phyloP scores from a whole-genome alignment of 92 coral and sea anemone species.

The Epizoanthus illoricatus region DNA sequence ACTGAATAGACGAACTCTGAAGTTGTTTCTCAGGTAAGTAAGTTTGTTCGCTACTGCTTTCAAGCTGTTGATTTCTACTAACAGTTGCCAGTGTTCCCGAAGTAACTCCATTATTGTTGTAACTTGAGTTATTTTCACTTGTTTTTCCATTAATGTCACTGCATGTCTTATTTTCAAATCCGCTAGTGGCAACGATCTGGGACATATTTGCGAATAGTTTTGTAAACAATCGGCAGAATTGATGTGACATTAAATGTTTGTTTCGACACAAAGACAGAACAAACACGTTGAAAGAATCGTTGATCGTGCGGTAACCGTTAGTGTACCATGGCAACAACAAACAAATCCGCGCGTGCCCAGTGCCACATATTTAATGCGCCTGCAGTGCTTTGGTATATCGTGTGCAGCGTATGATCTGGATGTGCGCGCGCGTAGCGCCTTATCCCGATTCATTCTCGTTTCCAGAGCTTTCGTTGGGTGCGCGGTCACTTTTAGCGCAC shows the following conservation, averaged over 20 bases:
- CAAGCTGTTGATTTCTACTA: neutral
- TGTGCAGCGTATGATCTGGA: neutral
- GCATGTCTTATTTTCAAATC: neutral
- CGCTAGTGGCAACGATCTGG: neutral
- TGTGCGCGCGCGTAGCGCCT: too few species aligned
- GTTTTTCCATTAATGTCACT: neutral
- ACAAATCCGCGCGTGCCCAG: slow-evolving; percentile 22
- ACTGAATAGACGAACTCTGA: neutral
- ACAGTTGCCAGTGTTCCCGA: neutral
- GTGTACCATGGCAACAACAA: slow-evolving; percentile 26
- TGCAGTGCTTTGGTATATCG: neutral
- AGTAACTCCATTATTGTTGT: neutral
- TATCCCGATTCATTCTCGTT: too few species aligned
- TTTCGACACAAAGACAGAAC: slow-evolving; percentile 43
- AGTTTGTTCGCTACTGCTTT: neutral
- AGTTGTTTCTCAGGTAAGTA: neutral
- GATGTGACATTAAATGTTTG: slow-evolving; percentile 35
- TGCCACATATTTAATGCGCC: slow-evolving; percentile 11
- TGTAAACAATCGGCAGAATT: slow-evolving; percentile 19
- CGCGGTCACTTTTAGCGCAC: too few species aligned
- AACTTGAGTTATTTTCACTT: neutral
- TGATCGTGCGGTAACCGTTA: slow-evolving; percentile 25
- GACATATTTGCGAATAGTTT: slow-evolving; percentile 9
- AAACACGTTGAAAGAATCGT: slow-evolving; percentile 28
- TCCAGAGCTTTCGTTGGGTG: too few species aligned